These are phyloP conservation scores for Cancer borealis DNA, from an alignment of 2,888 invertebrate species.

Conservation along the genomic window DNA sequence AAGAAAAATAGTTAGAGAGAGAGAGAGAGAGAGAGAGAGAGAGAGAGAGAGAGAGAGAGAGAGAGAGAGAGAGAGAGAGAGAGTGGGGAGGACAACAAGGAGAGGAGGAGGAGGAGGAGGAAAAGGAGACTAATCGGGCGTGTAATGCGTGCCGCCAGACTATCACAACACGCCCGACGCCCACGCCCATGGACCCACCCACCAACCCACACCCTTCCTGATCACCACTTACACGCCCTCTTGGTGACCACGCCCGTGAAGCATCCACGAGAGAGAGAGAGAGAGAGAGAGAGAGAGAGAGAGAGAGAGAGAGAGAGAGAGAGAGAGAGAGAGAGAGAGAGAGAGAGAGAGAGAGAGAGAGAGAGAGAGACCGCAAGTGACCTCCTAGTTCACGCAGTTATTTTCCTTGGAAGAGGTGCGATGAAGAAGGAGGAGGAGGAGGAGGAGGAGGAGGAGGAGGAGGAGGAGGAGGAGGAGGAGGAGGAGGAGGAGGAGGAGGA, in stretches of 20 bases:
- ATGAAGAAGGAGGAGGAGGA: neutral
- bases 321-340: slow-evolving; percentile 5
- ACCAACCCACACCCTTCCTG: neutral
- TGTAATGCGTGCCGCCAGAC: slow-evolving; percentile 61
- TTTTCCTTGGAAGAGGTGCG: neutral
- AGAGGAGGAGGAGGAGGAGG: neutral
- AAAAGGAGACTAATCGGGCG: slow-evolving; percentile 63
- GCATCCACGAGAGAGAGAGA: neutral
- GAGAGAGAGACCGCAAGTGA: neutral
- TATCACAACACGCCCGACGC: slow-evolving; percentile 57
- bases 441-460: slow-evolving; percentile 16
- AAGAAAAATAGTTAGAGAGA: too few species aligned
- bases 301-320: neutral
- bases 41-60: too few species aligned
- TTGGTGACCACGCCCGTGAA: slow-evolving; percentile 7
- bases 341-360: too few species aligned
- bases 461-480: neutral
- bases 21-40: too few species aligned
- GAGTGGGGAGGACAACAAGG: too few species aligned
- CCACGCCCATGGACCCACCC: neutral
- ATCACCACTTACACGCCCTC: neutral
- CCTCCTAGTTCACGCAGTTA: neutral
- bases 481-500: neutral
- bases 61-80: too few species aligned
- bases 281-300: slow-evolving; percentile 27